Evolutionary conservation across 2,888 invertebrate species (phyloP).

Genomic region (Phymatocera aterrima): DNA sequence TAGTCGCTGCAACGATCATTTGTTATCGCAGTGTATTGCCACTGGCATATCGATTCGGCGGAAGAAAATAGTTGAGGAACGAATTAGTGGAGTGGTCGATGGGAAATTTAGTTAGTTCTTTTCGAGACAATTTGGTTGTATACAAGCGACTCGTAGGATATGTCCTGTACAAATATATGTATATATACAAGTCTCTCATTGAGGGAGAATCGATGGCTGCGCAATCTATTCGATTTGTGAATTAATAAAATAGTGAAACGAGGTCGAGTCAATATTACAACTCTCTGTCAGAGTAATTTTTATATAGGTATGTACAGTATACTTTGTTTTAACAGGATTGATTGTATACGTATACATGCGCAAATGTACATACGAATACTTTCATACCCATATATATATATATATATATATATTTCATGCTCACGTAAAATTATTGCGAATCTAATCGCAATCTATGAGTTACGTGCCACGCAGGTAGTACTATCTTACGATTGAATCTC

Average conservation of each 20-base stretch:
- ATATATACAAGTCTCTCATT: neutral
- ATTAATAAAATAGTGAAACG: neutral
- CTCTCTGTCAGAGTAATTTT: slow-evolving; percentile 11
- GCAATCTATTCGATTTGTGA: slow-evolving; percentile 4
- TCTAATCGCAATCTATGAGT: neutral
- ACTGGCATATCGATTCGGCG: too few relatives aligned
- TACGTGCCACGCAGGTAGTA: neutral
- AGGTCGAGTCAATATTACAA: slow-evolving; percentile 16
- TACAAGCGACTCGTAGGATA: too few relatives aligned
- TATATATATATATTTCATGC: neutral
- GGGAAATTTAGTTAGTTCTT: too few relatives aligned
- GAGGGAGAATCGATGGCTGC: neutral
- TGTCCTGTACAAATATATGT: too few relatives aligned
- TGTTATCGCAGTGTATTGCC: too few relatives aligned
- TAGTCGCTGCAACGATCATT: too few relatives aligned
- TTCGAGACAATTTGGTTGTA: too few relatives aligned
- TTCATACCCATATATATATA: neutral
- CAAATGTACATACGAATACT: too few relatives aligned
- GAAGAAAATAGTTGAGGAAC: too few relatives aligned
- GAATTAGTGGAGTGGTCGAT: too few relatives aligned
- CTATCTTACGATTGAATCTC: neutral
- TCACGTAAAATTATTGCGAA: neutral
- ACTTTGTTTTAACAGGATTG: slow-evolving; percentile 3
- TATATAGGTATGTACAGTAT: too few relatives aligned
- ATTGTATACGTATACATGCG: too few relatives aligned